phyloP scores from a whole-genome alignment of 1,140 invertebrate species.

The Nasonia longicornis region DNA sequence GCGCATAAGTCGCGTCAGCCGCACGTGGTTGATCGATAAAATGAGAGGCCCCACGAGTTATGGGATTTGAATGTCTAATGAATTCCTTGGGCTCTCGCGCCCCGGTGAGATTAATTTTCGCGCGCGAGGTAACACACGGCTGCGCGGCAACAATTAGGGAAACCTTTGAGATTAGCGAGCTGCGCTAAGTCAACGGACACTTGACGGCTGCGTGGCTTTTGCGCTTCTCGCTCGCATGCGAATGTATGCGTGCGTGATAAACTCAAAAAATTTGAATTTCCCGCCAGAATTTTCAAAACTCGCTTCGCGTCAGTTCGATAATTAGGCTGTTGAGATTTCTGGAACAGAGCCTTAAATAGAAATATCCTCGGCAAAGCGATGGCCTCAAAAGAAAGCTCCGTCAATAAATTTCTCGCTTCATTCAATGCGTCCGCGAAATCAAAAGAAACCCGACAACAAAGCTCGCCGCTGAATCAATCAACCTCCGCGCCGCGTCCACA shows the following conservation, averaged over 20 bases:
- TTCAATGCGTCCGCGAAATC: not conserved
- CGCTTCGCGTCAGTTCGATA: too few relatives aligned
- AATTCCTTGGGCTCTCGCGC: constrained; percentile 12
- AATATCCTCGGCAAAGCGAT: not conserved
- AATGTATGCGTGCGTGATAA: not conserved
- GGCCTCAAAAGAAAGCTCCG: not conserved
- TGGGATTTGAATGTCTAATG: constrained; percentile 37
- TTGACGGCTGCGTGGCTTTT: constrained; percentile 6
- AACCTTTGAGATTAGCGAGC: constrained; percentile 54
- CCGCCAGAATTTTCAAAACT: too few relatives aligned
- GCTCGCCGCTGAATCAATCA: not conserved
- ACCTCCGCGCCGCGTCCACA: not conserved
- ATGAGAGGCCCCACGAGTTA: constrained; percentile 14
- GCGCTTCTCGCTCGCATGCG: not conserved
- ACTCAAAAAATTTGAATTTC: too few relatives aligned
- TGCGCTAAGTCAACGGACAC: constrained; percentile 25
- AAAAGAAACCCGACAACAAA: not conserved
- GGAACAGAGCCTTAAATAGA: not conserved
- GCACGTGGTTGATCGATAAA: constrained; percentile 7
- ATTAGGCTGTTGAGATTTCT: too few relatives aligned
- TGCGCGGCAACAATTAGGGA: constrained; percentile 59
- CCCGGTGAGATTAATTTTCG: constrained; percentile 23
- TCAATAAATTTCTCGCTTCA: not conserved
- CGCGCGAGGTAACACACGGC: not conserved
- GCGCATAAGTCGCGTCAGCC: constrained; percentile 1